phyloP scores from a whole-genome alignment of 2,113 vertebrate species.

The Stegastes partitus region DNA sequence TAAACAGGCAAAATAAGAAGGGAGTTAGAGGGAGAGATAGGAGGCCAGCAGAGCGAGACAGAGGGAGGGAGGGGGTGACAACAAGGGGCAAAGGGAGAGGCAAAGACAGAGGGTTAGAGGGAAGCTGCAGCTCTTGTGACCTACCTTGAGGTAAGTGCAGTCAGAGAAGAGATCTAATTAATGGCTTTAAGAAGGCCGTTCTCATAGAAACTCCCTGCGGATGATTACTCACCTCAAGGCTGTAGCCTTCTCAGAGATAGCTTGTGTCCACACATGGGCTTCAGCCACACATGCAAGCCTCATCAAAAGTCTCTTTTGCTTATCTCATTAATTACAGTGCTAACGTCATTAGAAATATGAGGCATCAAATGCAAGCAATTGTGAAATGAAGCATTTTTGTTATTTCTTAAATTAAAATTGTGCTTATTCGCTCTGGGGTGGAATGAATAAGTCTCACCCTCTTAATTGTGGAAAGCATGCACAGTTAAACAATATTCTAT shows the following conservation, averaged over 20 bases:
- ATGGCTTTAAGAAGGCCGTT: slow-evolving; percentile 55
- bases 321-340: slow-evolving; percentile 91
- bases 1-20: slow-evolving; percentile 39
- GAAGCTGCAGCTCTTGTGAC: slow-evolving; percentile 57
- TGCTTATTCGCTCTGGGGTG: slow-evolving; percentile 77
- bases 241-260: slow-evolving; percentile 56
- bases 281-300: slow-evolving; percentile 62
- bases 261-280: slow-evolving; percentile 49
- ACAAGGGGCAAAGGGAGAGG: slow-evolving; percentile 25
- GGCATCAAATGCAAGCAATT: slow-evolving; percentile 83
- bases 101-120: slow-evolving; percentile 57
- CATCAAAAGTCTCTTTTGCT: slow-evolving; percentile 85
- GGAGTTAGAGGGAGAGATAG: slow-evolving; percentile 10
- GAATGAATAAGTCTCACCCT: slow-evolving; percentile 70
- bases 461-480: slow-evolving; percentile 70
- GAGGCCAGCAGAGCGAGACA: slow-evolving; percentile 28
- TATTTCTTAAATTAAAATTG: slow-evolving; percentile 81
- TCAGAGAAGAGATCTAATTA: slow-evolving; percentile 69
- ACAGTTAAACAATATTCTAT: slow-evolving; percentile 73
- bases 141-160: slow-evolving; percentile 63
- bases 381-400: slow-evolving; percentile 84
- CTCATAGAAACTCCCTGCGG: slow-evolving; percentile 62
- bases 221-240: slow-evolving; percentile 72
- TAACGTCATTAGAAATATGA: slow-evolving; percentile 89
- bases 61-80: slow-evolving; percentile 1